Base-by-base conservation (phyloP, 2,113 vertebrate genomes). In the Cyanocitta stelleri region DNA sequence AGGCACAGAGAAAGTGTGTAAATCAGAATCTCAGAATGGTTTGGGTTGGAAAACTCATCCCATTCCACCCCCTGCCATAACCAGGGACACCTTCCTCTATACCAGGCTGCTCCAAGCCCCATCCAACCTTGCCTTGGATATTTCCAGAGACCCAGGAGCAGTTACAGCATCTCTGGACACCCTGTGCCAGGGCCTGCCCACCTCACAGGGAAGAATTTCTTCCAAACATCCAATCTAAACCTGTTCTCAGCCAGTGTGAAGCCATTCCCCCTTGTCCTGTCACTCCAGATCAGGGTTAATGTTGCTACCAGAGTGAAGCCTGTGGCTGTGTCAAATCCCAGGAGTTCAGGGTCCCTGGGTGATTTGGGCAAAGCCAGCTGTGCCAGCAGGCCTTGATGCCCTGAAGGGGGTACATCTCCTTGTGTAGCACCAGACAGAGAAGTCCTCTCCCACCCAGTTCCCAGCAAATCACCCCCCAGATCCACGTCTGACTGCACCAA, bases 331-430 rank as follows among this genome's bases (percentile, higher is more conserved):
- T 7, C 32, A 48, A 9, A 56, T 8, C 37, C 46, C 24, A 22
- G 55, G 30, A 39, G 22, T 13, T 32, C 22, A 4, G 35, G 24
- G n/a, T 27, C 22, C 13, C 18, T 46, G 41, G 35, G 76, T 1
- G 2, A 27, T 16, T 6, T 23, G 33, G 55, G 33, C 41, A 87
- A 22, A 69, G 41, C 39, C 83, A 63, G 24, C 13, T 37, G n/a
- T 32, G n/a, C 58, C 51, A 41, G 26, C 15, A 44, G 17, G 43
- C 2, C 14, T 54, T 16, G 33, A 14, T 64, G 56, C 26, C 14
- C 9, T 0, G 0, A 32, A 16, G 1, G 3, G 30, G 33, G 2
- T 44, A 24, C 41, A 33, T 16, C 7, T 22, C 30, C 37, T 49
- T 11, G 18, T 1, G 4, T 32, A 52, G 24, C 23, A 54, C 22